A percentile compares a stretch with the other conserved stretches of the same genome.
Conservation (phyloP, 2,797 vertebrate species). For the Phataginus tetradactyla region DNA sequence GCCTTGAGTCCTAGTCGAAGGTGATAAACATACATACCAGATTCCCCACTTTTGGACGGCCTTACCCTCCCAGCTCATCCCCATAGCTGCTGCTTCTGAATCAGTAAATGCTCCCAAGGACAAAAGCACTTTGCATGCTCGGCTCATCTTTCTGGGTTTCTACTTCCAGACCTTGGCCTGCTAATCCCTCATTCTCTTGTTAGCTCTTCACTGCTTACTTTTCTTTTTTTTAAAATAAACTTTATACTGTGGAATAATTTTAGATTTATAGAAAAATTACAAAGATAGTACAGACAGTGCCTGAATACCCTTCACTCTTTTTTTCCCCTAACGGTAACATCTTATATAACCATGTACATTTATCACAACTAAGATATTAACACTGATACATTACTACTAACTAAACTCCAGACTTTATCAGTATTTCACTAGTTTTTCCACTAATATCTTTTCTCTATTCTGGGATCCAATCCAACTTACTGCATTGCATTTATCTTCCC, state of each 20-base stretch:
- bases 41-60: not conserved
- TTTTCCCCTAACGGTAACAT: not conserved
- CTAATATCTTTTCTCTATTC: not conserved
- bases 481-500: not conserved
- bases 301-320: not conserved
- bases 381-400: not conserved
- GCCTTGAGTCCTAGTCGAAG: not conserved
- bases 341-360: not conserved
- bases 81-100: not conserved
- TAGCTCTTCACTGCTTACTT: not conserved
- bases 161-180: not conserved
- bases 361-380: not conserved
- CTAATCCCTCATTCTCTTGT: not conserved
- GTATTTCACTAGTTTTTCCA: not conserved
- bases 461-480: slow-evolving; percentile 17
- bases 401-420: not conserved
- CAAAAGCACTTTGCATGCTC: not conserved
- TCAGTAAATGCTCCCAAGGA: not conserved
- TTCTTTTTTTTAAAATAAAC: not conserved
- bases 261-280: not conserved
- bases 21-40: not conserved
- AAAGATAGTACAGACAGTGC: not conserved
- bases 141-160: not conserved
- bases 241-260: not conserved
- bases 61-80: not conserved